These are phyloP conservation scores for Ectemnius continuus DNA, from an alignment of 2,888 invertebrate genomes.

Conservation along the genomic window DNA sequence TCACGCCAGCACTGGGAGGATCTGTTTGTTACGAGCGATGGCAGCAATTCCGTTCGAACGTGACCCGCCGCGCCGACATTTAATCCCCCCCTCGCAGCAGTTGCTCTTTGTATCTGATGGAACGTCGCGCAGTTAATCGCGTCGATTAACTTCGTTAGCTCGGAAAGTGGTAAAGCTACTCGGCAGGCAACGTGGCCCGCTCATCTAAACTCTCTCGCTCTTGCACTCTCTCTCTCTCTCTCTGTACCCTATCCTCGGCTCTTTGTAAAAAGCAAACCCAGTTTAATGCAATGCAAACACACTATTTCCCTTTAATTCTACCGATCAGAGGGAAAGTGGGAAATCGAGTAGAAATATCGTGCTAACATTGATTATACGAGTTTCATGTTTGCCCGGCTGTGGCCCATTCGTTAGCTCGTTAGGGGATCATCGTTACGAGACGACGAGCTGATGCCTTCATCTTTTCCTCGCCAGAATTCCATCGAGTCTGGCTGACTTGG, in stretches of 20 bases:
- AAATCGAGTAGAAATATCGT: background rate
- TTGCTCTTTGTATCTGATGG: conserved; percentile 29
- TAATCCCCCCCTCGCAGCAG: conserved; percentile 28
- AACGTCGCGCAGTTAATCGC: conserved; percentile 35
- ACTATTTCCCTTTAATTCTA: no score
- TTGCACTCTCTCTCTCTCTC: no score
- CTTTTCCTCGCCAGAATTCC: conserved; percentile 29
- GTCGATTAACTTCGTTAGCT: conserved; percentile 41
- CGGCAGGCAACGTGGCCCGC: conserved; percentile 7
- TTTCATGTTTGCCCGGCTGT: background rate
- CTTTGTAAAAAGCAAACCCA: background rate
- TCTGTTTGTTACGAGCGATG: conserved; percentile 50
- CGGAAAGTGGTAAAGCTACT: conserved; percentile 27
- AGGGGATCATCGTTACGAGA: background rate
- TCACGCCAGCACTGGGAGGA: conserved; percentile 23
- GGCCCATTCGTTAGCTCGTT: background rate
- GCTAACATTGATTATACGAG: background rate
- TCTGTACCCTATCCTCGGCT: background rate
- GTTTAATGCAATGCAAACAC: no score
- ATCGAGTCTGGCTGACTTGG: conserved; percentile 28
- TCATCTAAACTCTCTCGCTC: background rate
- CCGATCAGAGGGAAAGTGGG: background rate
- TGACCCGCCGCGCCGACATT: conserved; percentile 28
- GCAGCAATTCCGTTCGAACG: conserved; percentile 40
- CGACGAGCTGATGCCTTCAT: conserved; percentile 11